Percentiles rank a stretch among this genome's conserved stretches.
Conservation (phyloP, 1,140 invertebrate species). For the Ips nitidus region DNA sequence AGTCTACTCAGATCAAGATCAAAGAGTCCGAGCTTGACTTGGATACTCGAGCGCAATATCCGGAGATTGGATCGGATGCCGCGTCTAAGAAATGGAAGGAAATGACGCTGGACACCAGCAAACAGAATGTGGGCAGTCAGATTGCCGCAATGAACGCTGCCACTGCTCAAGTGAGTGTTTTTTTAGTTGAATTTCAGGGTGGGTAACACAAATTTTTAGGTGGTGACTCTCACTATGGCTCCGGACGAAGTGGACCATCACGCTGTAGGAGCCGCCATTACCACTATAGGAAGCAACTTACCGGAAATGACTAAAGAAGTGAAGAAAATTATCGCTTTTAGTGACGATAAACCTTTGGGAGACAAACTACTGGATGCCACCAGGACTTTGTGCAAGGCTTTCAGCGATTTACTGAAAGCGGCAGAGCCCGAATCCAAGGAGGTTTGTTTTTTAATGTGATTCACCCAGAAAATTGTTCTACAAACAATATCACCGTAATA, state of each 20-base stretch:
- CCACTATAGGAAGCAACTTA: slow-evolving; percentile 93
- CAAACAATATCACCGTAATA: not conserved
- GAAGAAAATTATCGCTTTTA: slow-evolving; percentile 90
- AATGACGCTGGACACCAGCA: slow-evolving; percentile 90
- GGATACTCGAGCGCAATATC: slow-evolving; percentile 71
- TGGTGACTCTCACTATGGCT: slow-evolving; percentile 93
- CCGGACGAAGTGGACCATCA: slow-evolving; percentile 87
- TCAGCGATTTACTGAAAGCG: slow-evolving; percentile 91
- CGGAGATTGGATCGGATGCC: slow-evolving; percentile 80
- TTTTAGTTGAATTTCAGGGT: not conserved
- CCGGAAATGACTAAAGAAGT: slow-evolving; percentile 96
- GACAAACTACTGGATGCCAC: slow-evolving; percentile 91
- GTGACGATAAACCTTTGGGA: slow-evolving; percentile 80
- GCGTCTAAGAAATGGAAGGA: slow-evolving; percentile 92
- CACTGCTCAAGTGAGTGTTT: slow-evolving; percentile 65
- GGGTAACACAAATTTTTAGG: slow-evolving; percentile 41
- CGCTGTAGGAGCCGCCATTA: slow-evolving; percentile 95
- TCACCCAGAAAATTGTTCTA: not conserved
- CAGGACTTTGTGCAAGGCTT: slow-evolving; percentile 86
- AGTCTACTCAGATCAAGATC: slow-evolving; percentile 82
- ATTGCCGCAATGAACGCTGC: slow-evolving; percentile 99
- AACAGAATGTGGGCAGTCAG: slow-evolving; percentile 94
- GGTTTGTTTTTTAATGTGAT: slow-evolving; percentile 53
- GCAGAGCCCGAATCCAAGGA: slow-evolving; percentile 93
- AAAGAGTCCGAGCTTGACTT: slow-evolving; percentile 82